Evolutionary conservation across 2,888 invertebrate genomes (phyloP).

Genomic region (Syrphus vitripennis): DNA sequence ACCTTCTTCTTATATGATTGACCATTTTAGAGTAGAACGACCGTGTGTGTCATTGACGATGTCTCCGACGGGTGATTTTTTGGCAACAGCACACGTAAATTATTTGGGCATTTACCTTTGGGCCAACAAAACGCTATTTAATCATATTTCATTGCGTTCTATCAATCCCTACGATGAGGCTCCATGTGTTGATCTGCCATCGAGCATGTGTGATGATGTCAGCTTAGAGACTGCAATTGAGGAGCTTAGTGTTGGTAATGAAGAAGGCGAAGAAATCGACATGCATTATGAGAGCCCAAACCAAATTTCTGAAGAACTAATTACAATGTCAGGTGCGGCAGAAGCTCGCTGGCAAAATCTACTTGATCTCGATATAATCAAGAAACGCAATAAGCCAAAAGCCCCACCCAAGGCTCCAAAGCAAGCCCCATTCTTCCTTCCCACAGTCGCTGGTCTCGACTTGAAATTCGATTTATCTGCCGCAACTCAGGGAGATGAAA

Average conservation of each 20-base stretch:
- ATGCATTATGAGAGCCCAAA: conserved; percentile 78
- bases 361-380: conserved; percentile 92
- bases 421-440: conserved; percentile 97
- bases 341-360: conserved; percentile 96
- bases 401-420: conserved; percentile 91
- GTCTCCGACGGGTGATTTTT: conserved; percentile 94
- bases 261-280: conserved; percentile 79
- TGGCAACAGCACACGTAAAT: conserved; percentile 94
- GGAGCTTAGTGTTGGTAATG: conserved; percentile 76
- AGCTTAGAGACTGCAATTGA: conserved; percentile 78
- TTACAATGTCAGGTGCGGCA: conserved; percentile 92
- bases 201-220: conserved; percentile 75
- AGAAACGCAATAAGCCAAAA: conserved; percentile 94
- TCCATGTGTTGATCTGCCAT: conserved; percentile 82
- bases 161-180: conserved; percentile 83
- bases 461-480: conserved; percentile 89
- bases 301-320: conserved; percentile 84
- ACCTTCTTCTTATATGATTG: conserved; percentile 89
- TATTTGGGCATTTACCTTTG: conserved; percentile 95
- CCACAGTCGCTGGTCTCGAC: conserved; percentile 92
- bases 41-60: conserved; percentile 93
- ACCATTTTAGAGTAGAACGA: conserved; percentile 88
- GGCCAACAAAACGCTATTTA: conserved; percentile 94
- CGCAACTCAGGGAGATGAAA: conserved; percentile 75
- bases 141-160: conserved; percentile 90